A percentile compares a stretch with the other conserved stretches of the same genome.
These are phyloP conservation scores for Cecidostiba fungosa DNA, from an alignment of 2,888 invertebrate genomes.

Conservation along the genomic window DNA sequence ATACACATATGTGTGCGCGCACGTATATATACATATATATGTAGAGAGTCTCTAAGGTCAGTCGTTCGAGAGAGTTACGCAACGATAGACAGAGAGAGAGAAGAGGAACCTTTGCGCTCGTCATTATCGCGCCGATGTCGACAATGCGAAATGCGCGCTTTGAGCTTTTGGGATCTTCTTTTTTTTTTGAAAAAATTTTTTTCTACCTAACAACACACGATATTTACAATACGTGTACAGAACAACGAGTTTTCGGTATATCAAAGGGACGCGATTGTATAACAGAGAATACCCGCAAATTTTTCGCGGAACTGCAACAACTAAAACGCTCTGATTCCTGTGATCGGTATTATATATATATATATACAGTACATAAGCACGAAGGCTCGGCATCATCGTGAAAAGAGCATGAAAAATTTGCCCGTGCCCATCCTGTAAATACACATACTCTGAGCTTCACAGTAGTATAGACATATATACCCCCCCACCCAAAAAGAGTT, in stretches of 20 bases:
- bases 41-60: neutral
- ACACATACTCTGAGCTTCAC: no score
- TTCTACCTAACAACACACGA: no score
- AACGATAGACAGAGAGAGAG: neutral
- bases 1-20: neutral
- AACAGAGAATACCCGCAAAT: no score
- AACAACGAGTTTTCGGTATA: no score
- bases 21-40: no score
- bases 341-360: no score
- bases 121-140: slow-evolving; percentile 21
- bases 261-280: no score
- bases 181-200: neutral
- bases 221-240: no score
- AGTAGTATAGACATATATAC: neutral
- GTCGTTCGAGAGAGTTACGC: slow-evolving; percentile 20
- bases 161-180: neutral
- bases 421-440: neutral
- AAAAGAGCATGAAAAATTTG: neutral
- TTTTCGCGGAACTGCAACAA: no score
- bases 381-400: neutral
- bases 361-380: no score
- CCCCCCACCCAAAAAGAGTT: neutral
- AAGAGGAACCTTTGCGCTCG: slow-evolving; percentile 25
- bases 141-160: neutral
- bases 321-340: neutral